These are phyloP conservation scores for Apocheima hispidaria DNA, from an alignment of 2,888 invertebrate genomes.

Conservation along the genomic window DNA sequence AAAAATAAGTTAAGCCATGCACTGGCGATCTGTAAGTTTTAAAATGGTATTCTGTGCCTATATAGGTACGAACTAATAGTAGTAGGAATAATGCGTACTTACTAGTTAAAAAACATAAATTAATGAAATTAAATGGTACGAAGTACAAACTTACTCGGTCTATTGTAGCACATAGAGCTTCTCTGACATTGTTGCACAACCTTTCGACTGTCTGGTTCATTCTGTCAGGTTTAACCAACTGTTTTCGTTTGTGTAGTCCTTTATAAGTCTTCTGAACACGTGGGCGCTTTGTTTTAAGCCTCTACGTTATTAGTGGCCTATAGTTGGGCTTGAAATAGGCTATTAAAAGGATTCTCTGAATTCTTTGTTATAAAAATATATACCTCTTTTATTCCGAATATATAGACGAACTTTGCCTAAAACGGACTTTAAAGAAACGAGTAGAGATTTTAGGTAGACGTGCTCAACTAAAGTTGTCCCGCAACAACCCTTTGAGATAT, in stretches of 20 bases:
- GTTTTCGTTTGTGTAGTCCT: constrained; percentile 17
- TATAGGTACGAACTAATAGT: no score
- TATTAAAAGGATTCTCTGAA: constrained; percentile 5
- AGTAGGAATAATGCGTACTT: no score
- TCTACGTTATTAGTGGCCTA: constrained; percentile 11
- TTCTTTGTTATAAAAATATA: constrained; percentile 3
- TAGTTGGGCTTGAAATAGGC: constrained; percentile 26
- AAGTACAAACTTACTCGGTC: no score
- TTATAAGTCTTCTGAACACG: constrained; percentile 36
- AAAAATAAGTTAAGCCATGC: no score
- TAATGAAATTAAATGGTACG: no score
- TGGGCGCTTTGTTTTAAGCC: constrained; percentile 39
- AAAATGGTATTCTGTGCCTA: no score
- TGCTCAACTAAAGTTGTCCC: no score
- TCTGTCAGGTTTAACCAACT: constrained; percentile 14
- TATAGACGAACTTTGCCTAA: neutral
- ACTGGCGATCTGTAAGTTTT: no score
- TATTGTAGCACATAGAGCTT: neutral
- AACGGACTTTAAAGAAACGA: no score
- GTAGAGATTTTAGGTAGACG: neutral
- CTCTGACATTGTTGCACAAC: constrained; percentile 8
- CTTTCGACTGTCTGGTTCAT: constrained; percentile 12
- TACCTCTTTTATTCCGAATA: neutral
- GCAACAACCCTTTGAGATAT: no score
- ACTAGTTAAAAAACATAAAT: no score